Evolutionary conservation across 2,888 invertebrate species (phyloP).

Genomic region (Cerastis rubricosa): DNA sequence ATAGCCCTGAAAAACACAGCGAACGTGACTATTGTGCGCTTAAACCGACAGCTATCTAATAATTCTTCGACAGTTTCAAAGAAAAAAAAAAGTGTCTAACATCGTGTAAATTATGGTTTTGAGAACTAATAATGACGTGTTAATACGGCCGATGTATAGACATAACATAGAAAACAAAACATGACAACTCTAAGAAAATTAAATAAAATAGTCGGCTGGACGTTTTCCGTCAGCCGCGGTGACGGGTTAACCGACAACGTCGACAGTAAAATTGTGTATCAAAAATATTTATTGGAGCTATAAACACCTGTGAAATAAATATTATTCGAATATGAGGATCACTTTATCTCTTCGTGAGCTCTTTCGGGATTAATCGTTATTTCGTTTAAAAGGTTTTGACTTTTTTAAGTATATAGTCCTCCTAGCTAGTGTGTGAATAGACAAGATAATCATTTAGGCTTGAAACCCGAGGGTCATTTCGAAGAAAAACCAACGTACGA

Average conservation of each 20-base stretch:
- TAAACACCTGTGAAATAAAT: constrained; percentile 8
- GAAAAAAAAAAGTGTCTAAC: background rate
- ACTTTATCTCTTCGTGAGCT: background rate
- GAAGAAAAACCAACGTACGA: background rate
- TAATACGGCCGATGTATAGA: constrained; percentile 18
- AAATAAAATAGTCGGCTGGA: constrained; percentile 43
- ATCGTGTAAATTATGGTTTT: constrained; percentile 36
- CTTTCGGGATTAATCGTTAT: background rate
- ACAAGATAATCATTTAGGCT: background rate
- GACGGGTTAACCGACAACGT: constrained; percentile 26
- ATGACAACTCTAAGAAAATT: constrained; percentile 26
- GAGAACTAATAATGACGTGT: constrained; percentile 23
- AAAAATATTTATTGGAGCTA: constrained; percentile 25
- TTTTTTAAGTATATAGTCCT: background rate
- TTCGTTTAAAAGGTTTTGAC: background rate
- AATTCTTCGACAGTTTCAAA: constrained; percentile 21
- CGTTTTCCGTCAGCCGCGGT: constrained; percentile 9
- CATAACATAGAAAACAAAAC: constrained; percentile 35
- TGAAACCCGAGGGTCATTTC: background rate
- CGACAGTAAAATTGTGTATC: constrained; percentile 20
- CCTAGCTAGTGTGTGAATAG: no score
- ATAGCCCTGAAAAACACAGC: background rate
- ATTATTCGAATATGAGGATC: background rate
- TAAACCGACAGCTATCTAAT: background rate
- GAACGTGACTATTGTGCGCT: constrained; percentile 16